These are phyloP conservation scores for Agelas oroides DNA, from an alignment of 37 sponge, comb jelly and placozoan genomes.

Conservation along the genomic window DNA sequence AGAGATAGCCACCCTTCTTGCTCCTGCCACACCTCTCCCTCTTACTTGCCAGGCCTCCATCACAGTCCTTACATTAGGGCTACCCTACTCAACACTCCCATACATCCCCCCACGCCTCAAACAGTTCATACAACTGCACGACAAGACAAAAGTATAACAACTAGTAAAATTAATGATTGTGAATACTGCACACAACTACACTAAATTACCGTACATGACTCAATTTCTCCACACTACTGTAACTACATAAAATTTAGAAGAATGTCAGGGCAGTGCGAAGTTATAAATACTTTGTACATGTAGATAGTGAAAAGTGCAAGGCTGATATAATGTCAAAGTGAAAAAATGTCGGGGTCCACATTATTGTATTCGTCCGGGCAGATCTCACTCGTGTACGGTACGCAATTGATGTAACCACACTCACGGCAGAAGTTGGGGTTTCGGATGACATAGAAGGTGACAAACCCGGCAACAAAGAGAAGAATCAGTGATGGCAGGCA, in stretches of 20 bases:
- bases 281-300: too few species aligned
- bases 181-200: too few species aligned
- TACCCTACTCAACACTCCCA: not conserved
- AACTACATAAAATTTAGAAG: too few species aligned
- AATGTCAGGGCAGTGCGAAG: too few species aligned
- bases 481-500: conserved; percentile 75
- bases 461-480: conserved; percentile 77
- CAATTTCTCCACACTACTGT: too few species aligned
- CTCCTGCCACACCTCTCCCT: not conserved
- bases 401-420: conserved; percentile 94
- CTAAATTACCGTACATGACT: too few species aligned
- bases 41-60: not conserved
- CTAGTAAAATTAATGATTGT: too few species aligned
- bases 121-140: too few species aligned
- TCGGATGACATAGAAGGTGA: conserved; percentile 89
- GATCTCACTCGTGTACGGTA: conserved; percentile 75
- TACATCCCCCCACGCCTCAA: too few species aligned
- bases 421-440: conserved; percentile 79
- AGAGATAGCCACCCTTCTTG: not conserved
- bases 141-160: too few species aligned
- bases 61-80: not conserved
- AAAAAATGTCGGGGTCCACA: conserved; percentile 51
- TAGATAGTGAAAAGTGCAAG: too few species aligned
- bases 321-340: conserved; percentile 8
- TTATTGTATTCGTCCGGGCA: conserved; percentile 78